Base-by-base conservation (phyloP, 1,140 invertebrate genomes). In the Laupala kohalensis region DNA sequence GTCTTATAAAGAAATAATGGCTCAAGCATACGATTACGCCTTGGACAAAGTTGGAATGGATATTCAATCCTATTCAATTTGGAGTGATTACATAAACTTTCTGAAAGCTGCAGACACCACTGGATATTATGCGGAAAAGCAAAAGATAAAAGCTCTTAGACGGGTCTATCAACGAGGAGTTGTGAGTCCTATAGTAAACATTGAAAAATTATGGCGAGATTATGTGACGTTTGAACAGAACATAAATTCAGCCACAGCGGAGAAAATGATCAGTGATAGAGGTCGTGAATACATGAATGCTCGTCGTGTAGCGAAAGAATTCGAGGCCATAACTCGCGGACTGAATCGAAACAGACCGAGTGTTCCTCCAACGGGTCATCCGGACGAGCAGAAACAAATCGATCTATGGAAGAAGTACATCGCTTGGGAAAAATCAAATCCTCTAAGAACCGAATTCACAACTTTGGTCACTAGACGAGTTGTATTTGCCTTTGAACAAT, bases 1-100 rank as follows among this genome's bases (percentile, higher is more conserved):
- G 19, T 95, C 94, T 0, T 97, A 96, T 83, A 96, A 96, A 72
- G 89, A 90, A 77, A 89, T 88, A 77, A 88, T 90, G 85, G 87
- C 86, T 0, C 85, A 90, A 78, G 88, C 89, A 0, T 91, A 88
- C 76, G 89, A 90, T 76, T 90, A 89, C 83, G 87, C 89, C 24
- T 77, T 90, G 30, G 89, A 90, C 69, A 90, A 89, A 76, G 88
- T 90, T 76, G 89, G 89, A 5, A 84, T 88, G 81, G 88, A 90
- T 76, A 84, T 86, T 69, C 82, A 83, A 74, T 86, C 86, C 0
- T 86, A 84, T 75, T 80, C 83, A 9, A 81, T 89, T 64, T 89
- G 86, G 86, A 82, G 81, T 70, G 89, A 91, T 74, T 91, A 91
- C 78, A 84, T 90, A 64, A 81, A 78, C 62, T 90, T 91, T 78